Conservation (phyloP, 1,140 invertebrate genomes). For the Euura lappo region DNA sequence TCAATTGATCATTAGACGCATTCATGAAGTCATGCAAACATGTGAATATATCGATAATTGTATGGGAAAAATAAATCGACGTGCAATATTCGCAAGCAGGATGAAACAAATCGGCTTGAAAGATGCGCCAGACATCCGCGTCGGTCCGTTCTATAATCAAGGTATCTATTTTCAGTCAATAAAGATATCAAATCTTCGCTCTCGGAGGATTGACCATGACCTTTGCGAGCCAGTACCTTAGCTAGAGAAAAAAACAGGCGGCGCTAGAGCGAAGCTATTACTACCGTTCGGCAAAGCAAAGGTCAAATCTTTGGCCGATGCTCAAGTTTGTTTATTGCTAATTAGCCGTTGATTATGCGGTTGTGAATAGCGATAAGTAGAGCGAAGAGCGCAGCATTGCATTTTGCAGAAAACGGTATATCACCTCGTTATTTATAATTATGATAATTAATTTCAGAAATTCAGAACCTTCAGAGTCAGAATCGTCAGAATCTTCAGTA, state of each 20-base stretch:
- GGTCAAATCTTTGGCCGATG: neutral
- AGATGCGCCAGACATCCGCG: neutral
- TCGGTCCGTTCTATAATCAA: neutral
- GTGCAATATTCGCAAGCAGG: neutral
- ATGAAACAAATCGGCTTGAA: neutral
- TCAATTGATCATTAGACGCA: neutral
- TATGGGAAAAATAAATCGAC: neutral
- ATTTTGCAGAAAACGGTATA: too few species aligned
- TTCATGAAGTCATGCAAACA: too few species aligned
- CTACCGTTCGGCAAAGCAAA: neutral
- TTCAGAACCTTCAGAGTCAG: conserved; percentile 40
- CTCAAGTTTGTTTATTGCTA: too few species aligned
- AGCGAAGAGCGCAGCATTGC: too few species aligned
- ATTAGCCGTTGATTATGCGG: too few species aligned
- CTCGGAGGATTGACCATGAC: neutral
- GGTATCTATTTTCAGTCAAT: too few species aligned
- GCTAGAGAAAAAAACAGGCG: neutral
- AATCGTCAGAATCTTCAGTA: conserved; percentile 27
- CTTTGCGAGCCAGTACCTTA: neutral
- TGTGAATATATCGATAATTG: too few species aligned
- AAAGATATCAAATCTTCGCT: too few species aligned
- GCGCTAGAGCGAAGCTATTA: neutral
- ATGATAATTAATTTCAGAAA: neutral
- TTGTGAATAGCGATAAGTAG: neutral
- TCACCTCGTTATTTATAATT: neutral